These are phyloP conservation scores for Tetranychus cinnabarinus DNA, from an alignment of 1,140 invertebrate species.

Conservation along the genomic window DNA sequence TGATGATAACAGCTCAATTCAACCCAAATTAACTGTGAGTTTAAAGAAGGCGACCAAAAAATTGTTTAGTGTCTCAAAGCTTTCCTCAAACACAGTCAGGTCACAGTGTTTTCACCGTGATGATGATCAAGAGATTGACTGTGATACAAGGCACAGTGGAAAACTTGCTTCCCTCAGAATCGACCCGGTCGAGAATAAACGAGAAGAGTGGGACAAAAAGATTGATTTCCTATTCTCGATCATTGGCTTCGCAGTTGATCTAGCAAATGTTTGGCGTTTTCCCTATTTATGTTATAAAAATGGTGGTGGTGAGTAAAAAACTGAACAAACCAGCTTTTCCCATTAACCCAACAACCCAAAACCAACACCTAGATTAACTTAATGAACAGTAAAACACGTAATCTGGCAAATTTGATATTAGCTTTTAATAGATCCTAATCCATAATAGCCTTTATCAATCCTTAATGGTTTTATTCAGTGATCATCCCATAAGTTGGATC, in stretches of 20 bases:
- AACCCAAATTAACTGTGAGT: not conserved
- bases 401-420: not conserved
- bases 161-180: not conserved
- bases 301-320: conserved; percentile 32
- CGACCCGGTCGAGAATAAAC: not conserved
- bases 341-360: not conserved
- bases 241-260: conserved; percentile 61
- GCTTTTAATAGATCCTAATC: not conserved
- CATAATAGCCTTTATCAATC: not conserved
- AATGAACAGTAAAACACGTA: not conserved
- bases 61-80: not conserved
- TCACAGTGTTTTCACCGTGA: not conserved
- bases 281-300: conserved; percentile 58
- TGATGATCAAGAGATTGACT: not conserved
- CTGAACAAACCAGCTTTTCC: not conserved
- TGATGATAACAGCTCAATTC: not conserved
- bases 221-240: conserved; percentile 66
- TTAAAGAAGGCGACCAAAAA: not conserved
- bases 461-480: not conserved
- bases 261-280: conserved; percentile 57
- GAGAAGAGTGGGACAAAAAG: conserved; percentile 37
- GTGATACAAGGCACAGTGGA: not conserved
- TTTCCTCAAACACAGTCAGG: not conserved
- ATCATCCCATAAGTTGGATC: not conserved
- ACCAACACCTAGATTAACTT: not conserved